Conservation (phyloP, 2,888 invertebrate genomes). For the Xestia c-nigrum region DNA sequence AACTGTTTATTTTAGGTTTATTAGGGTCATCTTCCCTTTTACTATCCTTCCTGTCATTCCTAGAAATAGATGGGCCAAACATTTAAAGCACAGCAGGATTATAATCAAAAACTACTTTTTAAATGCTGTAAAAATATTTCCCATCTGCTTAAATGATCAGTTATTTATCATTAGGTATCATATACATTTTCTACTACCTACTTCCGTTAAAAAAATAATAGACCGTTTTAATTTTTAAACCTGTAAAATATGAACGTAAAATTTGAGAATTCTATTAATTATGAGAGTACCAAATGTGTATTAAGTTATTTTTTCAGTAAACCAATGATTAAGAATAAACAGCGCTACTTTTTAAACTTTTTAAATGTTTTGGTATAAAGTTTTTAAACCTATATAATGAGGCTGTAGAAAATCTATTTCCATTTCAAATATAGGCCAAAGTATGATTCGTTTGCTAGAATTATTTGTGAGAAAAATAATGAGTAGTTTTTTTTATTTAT, state of each 20-base stretch:
- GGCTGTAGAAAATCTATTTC: neutral
- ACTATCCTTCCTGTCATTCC: neutral
- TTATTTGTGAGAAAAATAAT: neutral
- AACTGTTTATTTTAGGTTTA: neutral
- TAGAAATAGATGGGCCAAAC: neutral
- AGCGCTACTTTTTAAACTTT: constrained; percentile 35
- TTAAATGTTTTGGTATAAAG: constrained; percentile 12
- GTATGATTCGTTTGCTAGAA: neutral
- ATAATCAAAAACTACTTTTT: neutral
- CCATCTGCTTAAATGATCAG: neutral
- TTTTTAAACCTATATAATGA: constrained; percentile 4
- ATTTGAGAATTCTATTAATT: neutral
- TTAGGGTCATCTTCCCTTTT: neutral
- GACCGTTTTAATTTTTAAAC: neutral
- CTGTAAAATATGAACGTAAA: too few relatives aligned
- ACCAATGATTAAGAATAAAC: constrained; percentile 13
- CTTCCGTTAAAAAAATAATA: neutral
- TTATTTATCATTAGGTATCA: neutral
- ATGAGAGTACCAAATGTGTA: neutral
- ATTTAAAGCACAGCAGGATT: neutral
- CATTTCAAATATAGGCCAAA: neutral
- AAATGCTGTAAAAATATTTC: constrained; percentile 1
- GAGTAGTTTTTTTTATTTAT: neutral
- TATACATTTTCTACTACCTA: neutral
- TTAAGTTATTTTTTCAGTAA: constrained; percentile 15